These are phyloP conservation scores for Medauroidea extradentata DNA, from an alignment of 1,140 invertebrate species.

Conservation along the genomic window DNA sequence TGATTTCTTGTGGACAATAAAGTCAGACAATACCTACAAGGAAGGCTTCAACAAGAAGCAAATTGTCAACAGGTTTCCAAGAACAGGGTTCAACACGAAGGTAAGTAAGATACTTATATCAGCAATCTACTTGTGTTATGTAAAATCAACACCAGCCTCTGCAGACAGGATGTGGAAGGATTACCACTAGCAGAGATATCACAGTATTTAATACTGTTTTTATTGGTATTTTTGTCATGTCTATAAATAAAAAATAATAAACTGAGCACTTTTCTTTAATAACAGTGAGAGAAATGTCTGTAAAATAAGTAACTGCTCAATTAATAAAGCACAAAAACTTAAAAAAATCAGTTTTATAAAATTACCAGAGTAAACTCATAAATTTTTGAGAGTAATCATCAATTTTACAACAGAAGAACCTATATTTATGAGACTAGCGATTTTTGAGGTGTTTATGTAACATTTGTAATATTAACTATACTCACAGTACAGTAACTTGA, in stretches of 20 bases:
- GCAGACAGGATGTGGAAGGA: background rate
- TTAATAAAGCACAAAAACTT: too few species aligned
- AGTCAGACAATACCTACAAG: constrained; percentile 73
- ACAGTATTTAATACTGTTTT: background rate
- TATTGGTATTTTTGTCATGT: background rate
- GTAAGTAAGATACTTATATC: too few species aligned
- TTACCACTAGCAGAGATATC: background rate
- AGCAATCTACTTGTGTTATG: background rate
- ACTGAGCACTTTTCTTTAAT: background rate
- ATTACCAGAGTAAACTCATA: too few species aligned
- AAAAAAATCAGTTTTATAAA: too few species aligned
- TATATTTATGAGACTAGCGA: too few species aligned
- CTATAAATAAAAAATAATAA: background rate
- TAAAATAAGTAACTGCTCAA: too few species aligned
- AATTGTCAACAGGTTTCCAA: constrained; percentile 70
- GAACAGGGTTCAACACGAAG: constrained; percentile 85
- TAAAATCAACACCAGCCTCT: background rate
- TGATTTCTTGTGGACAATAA: constrained; percentile 84
- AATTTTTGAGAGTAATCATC: too few species aligned
- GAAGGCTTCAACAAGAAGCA: constrained; percentile 56
- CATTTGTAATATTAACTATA: too few species aligned
- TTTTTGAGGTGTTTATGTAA: too few species aligned
- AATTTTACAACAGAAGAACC: too few species aligned
- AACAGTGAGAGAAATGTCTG: background rate
- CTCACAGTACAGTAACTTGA: too few species aligned